Percentiles rank a stretch among this genome's conserved stretches.
Evolutionary conservation across 2,797 vertebrate species (phyloP).

Genomic region (Neoniphon sammara): DNA sequence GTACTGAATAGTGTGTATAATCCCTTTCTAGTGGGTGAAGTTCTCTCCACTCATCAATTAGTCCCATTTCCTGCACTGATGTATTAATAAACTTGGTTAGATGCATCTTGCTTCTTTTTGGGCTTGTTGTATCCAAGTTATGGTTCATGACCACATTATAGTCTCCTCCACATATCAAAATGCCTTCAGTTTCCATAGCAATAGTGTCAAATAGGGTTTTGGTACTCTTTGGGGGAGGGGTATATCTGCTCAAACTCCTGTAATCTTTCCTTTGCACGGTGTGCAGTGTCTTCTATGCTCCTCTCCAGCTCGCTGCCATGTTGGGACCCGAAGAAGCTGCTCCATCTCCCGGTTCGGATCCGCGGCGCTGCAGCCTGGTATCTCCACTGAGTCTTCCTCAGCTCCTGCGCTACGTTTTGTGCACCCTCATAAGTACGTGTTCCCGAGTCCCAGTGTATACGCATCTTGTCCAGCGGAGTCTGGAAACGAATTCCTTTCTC

Average conservation of each 20-base stretch:
- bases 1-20: constrained; percentile 26
- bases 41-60: constrained; percentile 26
- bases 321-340: background rate
- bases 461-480: constrained; percentile 26
- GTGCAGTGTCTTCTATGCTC: no score
- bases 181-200: constrained; percentile 9
- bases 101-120: background rate
- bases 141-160: constrained; percentile 28
- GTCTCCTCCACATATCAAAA: constrained; percentile 18
- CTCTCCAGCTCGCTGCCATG: background rate
- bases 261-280: no score
- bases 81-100: constrained; percentile 13
- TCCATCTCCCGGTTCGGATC: no score
- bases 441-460: constrained; percentile 9
- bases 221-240: background rate
- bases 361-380: no score
- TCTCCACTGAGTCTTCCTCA: background rate
- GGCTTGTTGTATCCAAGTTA: constrained; percentile 13
- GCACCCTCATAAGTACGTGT: background rate
- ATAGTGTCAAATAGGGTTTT: constrained; percentile 4
- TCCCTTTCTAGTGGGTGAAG: constrained; percentile 9
- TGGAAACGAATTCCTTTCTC: constrained; percentile 20
- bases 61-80: constrained; percentile 5
- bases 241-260: no score
- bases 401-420: background rate